Evolutionary conservation across 2,797 vertebrate genomes (phyloP).

Genomic region (Clarias pachynema): DNA sequence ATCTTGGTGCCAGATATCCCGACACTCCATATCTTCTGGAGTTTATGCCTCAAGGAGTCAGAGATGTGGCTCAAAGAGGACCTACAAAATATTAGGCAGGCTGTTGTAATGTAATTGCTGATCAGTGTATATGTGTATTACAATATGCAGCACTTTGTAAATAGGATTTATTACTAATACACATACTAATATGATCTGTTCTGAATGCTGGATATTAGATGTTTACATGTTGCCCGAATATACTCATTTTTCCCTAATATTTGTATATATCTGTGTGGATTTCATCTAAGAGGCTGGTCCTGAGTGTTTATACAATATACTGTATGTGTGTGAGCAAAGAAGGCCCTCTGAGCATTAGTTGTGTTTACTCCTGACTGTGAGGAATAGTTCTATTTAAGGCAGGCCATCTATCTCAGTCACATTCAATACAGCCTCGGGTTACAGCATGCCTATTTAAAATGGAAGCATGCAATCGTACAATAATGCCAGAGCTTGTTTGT

Average conservation of each 20-base stretch:
- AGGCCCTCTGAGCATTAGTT: conserved; percentile 64
- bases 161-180: neutral
- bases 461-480: conserved; percentile 59
- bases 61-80: no score
- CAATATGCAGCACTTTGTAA: neutral
- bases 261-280: conserved; percentile 14
- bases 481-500: conserved; percentile 61
- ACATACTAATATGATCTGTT: neutral
- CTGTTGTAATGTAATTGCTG: no score
- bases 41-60: no score
- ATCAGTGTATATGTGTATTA: neutral
- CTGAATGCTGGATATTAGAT: neutral
- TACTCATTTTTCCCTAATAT: conserved; percentile 6
- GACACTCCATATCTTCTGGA: no score
- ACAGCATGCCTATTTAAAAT: conserved; percentile 64
- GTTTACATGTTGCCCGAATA: neutral
- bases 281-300: conserved; percentile 11
- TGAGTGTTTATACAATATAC: conserved; percentile 1
- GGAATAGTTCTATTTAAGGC: conserved; percentile 69
- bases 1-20: no score
- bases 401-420: conserved; percentile 71
- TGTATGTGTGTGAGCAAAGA: conserved; percentile 16
- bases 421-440: conserved; percentile 58
- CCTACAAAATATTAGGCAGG: no score
- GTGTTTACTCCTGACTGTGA: conserved; percentile 65